phyloP scores from a whole-genome alignment of 2,888 invertebrate genomes.

The Eilema griseolum region DNA sequence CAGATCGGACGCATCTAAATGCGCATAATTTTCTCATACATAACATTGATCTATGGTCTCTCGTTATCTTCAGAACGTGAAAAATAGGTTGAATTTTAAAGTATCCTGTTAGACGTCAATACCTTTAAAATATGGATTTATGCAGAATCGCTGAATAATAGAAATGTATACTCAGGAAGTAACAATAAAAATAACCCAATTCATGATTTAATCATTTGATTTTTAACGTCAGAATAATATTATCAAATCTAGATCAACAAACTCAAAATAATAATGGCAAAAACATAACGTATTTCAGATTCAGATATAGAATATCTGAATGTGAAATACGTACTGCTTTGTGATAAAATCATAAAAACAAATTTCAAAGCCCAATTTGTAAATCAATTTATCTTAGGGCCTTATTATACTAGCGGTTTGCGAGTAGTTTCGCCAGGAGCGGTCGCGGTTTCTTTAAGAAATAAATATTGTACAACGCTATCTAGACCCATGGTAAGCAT shows the following conservation, averaged over 20 bases:
- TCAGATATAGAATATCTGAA: too few species aligned
- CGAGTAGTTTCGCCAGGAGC: too few species aligned
- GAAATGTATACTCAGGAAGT: constrained; percentile 14
- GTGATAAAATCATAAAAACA: too few species aligned
- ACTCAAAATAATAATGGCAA: not conserved
- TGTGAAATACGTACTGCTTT: too few species aligned
- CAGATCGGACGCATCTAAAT: constrained; percentile 38
- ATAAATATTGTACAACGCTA: too few species aligned
- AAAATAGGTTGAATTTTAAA: constrained; percentile 34
- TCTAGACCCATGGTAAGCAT: too few species aligned
- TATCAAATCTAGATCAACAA: not conserved
- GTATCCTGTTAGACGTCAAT: constrained; percentile 25
- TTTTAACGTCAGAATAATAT: not conserved
- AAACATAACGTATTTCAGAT: not conserved
- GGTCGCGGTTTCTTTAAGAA: too few species aligned
- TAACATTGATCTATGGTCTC: constrained; percentile 13
- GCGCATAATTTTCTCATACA: constrained; percentile 49
- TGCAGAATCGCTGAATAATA: constrained; percentile 6
- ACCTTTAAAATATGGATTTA: constrained; percentile 23
- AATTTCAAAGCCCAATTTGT: too few species aligned
- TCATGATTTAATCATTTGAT: constrained; percentile 15
- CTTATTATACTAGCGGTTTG: too few species aligned
- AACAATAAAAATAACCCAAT: not conserved
- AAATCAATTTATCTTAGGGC: too few species aligned
- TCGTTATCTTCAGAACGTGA: constrained; percentile 37